Percentiles rank a stretch among this genome's conserved stretches.
Evolutionary conservation across 2,888 invertebrate genomes (phyloP).

Genomic region (Drosophila setosimentum): DNA sequence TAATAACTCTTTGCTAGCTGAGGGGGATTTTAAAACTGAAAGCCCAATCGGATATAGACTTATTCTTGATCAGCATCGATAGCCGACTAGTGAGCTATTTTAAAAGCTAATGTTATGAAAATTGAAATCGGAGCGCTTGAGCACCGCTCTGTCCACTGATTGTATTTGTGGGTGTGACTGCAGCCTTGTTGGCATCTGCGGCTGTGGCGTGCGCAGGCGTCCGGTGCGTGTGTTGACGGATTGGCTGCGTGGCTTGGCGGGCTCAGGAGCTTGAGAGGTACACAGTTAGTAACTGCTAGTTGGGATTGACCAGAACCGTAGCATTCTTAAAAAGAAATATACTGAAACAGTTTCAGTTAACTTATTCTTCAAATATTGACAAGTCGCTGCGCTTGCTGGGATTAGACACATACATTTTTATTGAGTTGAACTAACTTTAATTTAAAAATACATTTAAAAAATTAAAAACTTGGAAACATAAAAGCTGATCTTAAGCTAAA

Average conservation of each 20-base stretch:
- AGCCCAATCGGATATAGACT: too few species aligned
- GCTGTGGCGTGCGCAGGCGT: constrained; percentile 47
- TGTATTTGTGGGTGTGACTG: background rate
- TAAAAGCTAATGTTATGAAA: too few species aligned
- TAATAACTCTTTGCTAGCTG: too few species aligned
- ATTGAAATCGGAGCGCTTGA: background rate
- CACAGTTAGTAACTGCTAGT: background rate
- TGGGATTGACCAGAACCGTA: constrained; percentile 53
- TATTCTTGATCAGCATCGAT: too few species aligned
- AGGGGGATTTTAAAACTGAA: too few species aligned
- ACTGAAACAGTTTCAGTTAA: background rate
- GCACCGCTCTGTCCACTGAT: constrained; percentile 10
- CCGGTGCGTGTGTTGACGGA: constrained; percentile 29
- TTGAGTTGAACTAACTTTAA: constrained; percentile 30
- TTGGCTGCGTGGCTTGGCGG: constrained; percentile 71
- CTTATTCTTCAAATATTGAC: background rate
- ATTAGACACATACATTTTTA: constrained; percentile 43
- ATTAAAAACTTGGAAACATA: background rate
- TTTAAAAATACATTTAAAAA: constrained; percentile 39
- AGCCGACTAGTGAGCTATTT: too few species aligned
- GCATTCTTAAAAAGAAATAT: constrained; percentile 67
- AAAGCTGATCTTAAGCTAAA: constrained; percentile 33
- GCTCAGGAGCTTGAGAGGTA: constrained; percentile 43
- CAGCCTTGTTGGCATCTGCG: background rate
- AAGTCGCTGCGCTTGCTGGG: constrained; percentile 9